Evolutionary conservation across 2,797 vertebrate genomes (phyloP).

Genomic region (Alauda arvensis): DNA sequence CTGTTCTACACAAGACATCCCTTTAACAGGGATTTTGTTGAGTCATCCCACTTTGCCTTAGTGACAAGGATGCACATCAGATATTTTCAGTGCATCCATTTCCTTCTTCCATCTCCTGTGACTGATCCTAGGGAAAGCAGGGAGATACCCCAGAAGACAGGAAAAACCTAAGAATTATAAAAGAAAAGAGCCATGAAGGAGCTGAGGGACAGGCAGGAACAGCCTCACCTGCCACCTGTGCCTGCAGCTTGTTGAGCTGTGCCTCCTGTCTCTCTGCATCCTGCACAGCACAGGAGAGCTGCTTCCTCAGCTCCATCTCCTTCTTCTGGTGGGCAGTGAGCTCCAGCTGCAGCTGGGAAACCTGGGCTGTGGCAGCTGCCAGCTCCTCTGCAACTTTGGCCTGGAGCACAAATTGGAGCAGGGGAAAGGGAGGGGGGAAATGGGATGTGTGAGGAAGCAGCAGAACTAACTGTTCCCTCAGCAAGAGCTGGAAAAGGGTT

Average conservation of each 20-base stretch:
- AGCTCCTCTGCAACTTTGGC: slow-evolving; percentile 88
- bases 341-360: slow-evolving; percentile 88
- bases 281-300: slow-evolving; percentile 78
- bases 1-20: not conserved
- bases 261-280: slow-evolving; percentile 72
- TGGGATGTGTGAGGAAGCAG: not conserved
- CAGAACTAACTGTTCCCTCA: not conserved
- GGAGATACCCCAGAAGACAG: not conserved
- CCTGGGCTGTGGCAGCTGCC: slow-evolving; percentile 77
- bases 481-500: not conserved
- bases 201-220: not conserved
- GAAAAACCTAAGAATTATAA: rapidly evolving
- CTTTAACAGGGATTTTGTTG: not conserved
- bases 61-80: not conserved
- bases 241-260: slow-evolving; percentile 70
- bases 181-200: not conserved
- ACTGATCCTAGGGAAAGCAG: not conserved
- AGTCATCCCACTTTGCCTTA: not conserved
- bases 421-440: not conserved
- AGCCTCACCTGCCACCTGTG: slow-evolving; percentile 80
- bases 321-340: slow-evolving; percentile 85
- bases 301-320: slow-evolving; percentile 78
- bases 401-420: slow-evolving; percentile 51
- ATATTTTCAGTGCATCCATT: not conserved
- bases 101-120: not conserved